Evolutionary conservation across 2,113 vertebrate species (phyloP), one percentile per base, ranked within the genome.

Genomic region (Macquaria australasica): DNA sequence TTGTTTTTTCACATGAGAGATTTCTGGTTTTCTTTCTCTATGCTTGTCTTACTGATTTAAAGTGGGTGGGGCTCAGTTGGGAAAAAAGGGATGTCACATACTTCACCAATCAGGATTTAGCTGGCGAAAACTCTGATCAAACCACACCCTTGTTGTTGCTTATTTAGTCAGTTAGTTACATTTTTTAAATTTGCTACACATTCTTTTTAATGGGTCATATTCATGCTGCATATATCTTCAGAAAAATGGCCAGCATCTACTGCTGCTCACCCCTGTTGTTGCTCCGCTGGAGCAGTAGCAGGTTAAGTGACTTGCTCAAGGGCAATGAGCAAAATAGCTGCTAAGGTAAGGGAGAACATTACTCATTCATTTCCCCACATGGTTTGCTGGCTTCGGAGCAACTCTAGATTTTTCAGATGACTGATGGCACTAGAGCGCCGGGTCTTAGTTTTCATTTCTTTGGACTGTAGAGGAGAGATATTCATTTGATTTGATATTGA

Each of bases 231-330:
- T 28, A 14, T 15, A 39, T 77, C 60, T 73, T 28, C 31, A 59
- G 25, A 79, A n/a, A 78, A 81, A 48, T 41, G 15, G 23, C 48
- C 62, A 58, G n/a, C 48, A 39, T 83, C 37, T 62, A 20, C 71
- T 62, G 68, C 43, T 77, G 81, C 77, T 79, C 83, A 62, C 71
- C 68, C 78, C 71, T 62, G 23, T n/a, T 73, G 88, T 74, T 80
- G 92, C 87, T 91, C 81, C 86, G 82, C 74, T 86, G 87, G 81
- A 91, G 79, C 89, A 88, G 78, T 39, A 16, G 71, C 78, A 90
- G 82, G 89, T 92, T 81, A 92, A 92, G 91, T 92, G 90, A 91
- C 91, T 94, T 92, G 91, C 90, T 93, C 89, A 94, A 93, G 90
- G 89, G 87, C 90, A 91, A 77, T 71, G 82, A 74, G 84, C 77